Evolutionary conservation across 2,797 vertebrate species (phyloP).

Genomic region (Oceanodroma leucorhoa): DNA sequence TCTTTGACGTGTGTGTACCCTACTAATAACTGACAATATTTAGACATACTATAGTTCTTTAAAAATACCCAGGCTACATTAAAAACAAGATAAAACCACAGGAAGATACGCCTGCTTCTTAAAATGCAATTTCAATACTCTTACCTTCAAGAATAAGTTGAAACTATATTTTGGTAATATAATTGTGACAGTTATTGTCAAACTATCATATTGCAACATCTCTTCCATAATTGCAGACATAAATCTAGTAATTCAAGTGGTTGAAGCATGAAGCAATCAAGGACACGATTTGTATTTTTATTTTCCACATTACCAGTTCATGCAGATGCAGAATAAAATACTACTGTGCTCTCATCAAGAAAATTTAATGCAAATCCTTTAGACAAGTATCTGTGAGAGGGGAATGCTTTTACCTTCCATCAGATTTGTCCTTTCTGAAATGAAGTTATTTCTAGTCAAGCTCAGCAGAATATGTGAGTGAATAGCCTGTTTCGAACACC

Average conservation of each 20-base stretch:
- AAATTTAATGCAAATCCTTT: constrained; percentile 56
- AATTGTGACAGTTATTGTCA: constrained; percentile 56
- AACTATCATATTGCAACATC: constrained; percentile 41
- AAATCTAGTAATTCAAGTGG: constrained; percentile 53
- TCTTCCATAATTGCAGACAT: constrained; percentile 44
- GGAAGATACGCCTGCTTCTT: neutral
- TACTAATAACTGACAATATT: neutral
- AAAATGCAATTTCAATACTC: constrained; percentile 33
- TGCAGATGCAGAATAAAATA: constrained; percentile 49
- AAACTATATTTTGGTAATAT: constrained; percentile 35
- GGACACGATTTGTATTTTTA: constrained; percentile 56
- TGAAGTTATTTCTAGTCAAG: constrained; percentile 67
- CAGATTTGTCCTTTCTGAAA: constrained; percentile 67
- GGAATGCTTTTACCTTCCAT: constrained; percentile 59
- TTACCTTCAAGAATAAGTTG: constrained; percentile 36
- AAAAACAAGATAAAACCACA: constrained; percentile 23
- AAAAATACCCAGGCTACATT: neutral
- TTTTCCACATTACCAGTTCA: constrained; percentile 55
- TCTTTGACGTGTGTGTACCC: neutral
- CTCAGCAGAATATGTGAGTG: constrained; percentile 59
- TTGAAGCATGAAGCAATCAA: constrained; percentile 58
- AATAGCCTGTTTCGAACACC: constrained; percentile 66
- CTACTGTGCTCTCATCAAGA: constrained; percentile 13
- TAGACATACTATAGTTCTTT: neutral
- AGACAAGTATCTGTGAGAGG: constrained; percentile 43